Base-by-base conservation (phyloP, 2,888 invertebrate species). In the Folsomia candida region DNA sequence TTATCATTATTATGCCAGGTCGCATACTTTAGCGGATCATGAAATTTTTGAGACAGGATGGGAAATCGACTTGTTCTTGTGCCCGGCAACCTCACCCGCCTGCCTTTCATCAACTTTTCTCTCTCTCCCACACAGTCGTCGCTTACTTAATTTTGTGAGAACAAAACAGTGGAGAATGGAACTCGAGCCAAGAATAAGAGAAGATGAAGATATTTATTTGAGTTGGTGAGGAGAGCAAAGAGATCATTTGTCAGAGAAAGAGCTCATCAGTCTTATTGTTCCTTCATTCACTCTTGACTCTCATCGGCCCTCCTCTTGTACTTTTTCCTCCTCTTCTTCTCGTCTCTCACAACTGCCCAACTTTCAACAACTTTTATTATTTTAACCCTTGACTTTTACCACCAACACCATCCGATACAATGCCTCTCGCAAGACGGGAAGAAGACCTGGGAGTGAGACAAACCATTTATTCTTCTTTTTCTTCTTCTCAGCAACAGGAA, bases 221-320 rank as follows among this genome's bases (percentile, higher is more conserved):
- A 14, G 22, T 64, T 64, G 25, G 25, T 20, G 22, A 25, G 22
- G 14, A 59, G 26, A 64, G 64, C 20, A 20, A 51, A 64, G 64
- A 47, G 51, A 64, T 25, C 64, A 64, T 64, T 64, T 64, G 64
- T 64, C 64, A 64, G 51, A 64, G 64, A 64, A 64, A 64, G 64
- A 29, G 64, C 64, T 64, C 64, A 64, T 64, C 64, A 64, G 64
- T 64, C 64, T 37, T 51, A 64, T 64, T 64, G 64, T 64, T 64
- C 64, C 37, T 9, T 4, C 37, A 9, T 14, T 37, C 57, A 6
- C 57, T n/a, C n/a, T n/a, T n/a, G 4, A 2, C 28, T n/a, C 29
- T 62, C 28, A 27, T 62, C 28, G 28, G 4, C 37, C 14, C 37
- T 62, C 47, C n/a, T n/a, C n/a, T n/a, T n/a, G n/a, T 9, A 14